Conservation (phyloP, 1,140 invertebrate species). For the Tribolium madens region DNA sequence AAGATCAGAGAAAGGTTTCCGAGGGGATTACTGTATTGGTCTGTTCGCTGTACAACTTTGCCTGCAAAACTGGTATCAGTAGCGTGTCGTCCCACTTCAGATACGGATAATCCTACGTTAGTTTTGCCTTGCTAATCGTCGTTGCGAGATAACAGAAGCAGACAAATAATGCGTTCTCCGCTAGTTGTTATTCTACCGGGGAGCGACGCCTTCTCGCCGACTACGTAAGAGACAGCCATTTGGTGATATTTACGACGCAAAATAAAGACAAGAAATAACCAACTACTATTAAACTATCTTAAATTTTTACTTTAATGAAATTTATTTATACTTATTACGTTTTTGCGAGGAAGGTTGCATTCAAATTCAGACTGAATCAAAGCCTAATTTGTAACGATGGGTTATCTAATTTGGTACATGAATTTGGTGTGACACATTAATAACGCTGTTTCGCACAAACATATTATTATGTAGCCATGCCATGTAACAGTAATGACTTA, state of each 20-base stretch:
- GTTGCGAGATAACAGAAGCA: constrained; percentile 47
- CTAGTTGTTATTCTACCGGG: constrained; percentile 42
- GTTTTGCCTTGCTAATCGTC: constrained; percentile 51
- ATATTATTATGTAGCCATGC: not conserved
- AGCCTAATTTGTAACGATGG: not conserved
- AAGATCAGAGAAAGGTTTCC: constrained; percentile 43
- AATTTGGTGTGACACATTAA: not conserved
- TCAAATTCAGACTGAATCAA: not conserved
- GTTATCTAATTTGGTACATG: not conserved
- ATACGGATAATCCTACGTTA: constrained; percentile 48
- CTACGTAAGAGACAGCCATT: constrained; percentile 23
- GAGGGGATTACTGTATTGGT: constrained; percentile 46
- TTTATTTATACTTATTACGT: not conserved
- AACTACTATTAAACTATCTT: constrained; percentile 11
- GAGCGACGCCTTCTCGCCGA: constrained; percentile 27
- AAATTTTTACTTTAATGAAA: not conserved
- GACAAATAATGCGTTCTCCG: constrained; percentile 46
- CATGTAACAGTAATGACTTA: not conserved
- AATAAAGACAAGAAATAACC: constrained; percentile 16
- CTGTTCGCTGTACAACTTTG: constrained; percentile 40
- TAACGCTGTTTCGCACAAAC: not conserved
- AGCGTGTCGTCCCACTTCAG: constrained; percentile 39
- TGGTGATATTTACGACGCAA: constrained; percentile 9
- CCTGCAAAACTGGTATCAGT: constrained; percentile 39
- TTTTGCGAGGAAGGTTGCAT: not conserved